phyloP scores from a whole-genome alignment of 1,140 invertebrate genomes.

The Pectinophora gossypiella region DNA sequence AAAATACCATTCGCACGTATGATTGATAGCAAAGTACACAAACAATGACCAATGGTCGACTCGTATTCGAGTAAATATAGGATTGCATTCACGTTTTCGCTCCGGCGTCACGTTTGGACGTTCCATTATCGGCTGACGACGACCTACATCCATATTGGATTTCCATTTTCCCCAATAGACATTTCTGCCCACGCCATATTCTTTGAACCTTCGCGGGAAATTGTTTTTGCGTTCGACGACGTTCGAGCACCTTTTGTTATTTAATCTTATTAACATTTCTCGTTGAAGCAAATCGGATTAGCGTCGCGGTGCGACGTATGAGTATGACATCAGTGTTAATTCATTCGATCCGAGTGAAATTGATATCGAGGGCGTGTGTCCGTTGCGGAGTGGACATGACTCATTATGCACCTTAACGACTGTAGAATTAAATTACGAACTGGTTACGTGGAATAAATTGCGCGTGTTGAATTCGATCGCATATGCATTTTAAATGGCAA shows the following conservation, averaged over 20 bases:
- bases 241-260: too few relatives aligned
- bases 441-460: slow-evolving; percentile 56
- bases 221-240: neutral
- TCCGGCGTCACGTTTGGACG: slow-evolving; percentile 30
- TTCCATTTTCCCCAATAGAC: slow-evolving; percentile 28
- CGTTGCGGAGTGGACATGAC: slow-evolving; percentile 20
- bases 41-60: neutral
- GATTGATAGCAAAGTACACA: neutral
- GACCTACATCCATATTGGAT: slow-evolving; percentile 34
- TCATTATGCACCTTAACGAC: slow-evolving; percentile 37
- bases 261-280: too few relatives aligned
- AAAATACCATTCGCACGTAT: neutral
- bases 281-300: too few relatives aligned
- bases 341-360: slow-evolving; percentile 16
- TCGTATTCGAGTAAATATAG: slow-evolving; percentile 16
- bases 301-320: too few relatives aligned
- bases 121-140: slow-evolving; percentile 35
- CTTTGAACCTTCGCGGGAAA: neutral
- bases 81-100: slow-evolving; percentile 29
- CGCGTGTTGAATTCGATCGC: slow-evolving; percentile 47
- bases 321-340: slow-evolving; percentile 6
- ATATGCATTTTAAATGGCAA: slow-evolving; percentile 67
- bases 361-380: slow-evolving; percentile 20
- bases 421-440: slow-evolving; percentile 42
- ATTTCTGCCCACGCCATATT: slow-evolving; percentile 18